Evolutionary conservation across 2,113 vertebrate species (phyloP).

Genomic region (Hiodon alosoides): DNA sequence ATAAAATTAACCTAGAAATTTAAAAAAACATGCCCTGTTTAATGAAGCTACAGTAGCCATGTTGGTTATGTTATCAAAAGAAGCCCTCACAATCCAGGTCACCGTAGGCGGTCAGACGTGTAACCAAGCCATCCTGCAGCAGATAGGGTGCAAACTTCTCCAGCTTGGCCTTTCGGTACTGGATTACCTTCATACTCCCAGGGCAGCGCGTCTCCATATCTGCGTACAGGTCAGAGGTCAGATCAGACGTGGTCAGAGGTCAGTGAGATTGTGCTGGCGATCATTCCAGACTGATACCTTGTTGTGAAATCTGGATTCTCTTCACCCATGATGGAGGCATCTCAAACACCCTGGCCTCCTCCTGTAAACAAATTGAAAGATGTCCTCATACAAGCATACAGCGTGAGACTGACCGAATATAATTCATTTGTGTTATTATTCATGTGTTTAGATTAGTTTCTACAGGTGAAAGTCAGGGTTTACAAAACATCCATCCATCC

Average conservation of each 20-base stretch:
- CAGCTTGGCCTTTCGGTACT: conserved; percentile 68
- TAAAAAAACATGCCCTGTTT: neutral
- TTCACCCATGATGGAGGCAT: conserved; percentile 81
- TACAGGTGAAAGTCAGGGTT: too few species aligned
- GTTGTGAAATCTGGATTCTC: conserved; percentile 58
- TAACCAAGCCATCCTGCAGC: conserved; percentile 63
- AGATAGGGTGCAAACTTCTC: conserved; percentile 71
- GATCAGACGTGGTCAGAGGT: neutral
- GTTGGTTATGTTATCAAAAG: neutral
- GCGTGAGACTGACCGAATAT: too few species aligned
- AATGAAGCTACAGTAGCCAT: neutral
- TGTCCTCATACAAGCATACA: conserved; percentile 48
- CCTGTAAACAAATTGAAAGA: neutral
- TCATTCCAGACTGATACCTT: conserved; percentile 53
- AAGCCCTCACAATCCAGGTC: conserved; percentile 69
- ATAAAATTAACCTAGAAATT: too few species aligned
- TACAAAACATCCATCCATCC: too few species aligned
- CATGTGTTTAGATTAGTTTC: too few species aligned
- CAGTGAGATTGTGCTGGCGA: neutral
- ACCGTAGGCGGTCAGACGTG: conserved; percentile 63
- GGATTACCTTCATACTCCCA: conserved; percentile 61
- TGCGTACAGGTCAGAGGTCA: conserved; percentile 39
- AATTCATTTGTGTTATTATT: too few species aligned
- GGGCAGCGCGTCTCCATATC: conserved; percentile 73
- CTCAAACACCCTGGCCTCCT: conserved; percentile 52